phyloP scores from a whole-genome alignment of 2,888 invertebrate species.

The Acanthosepion pharaonis region DNA sequence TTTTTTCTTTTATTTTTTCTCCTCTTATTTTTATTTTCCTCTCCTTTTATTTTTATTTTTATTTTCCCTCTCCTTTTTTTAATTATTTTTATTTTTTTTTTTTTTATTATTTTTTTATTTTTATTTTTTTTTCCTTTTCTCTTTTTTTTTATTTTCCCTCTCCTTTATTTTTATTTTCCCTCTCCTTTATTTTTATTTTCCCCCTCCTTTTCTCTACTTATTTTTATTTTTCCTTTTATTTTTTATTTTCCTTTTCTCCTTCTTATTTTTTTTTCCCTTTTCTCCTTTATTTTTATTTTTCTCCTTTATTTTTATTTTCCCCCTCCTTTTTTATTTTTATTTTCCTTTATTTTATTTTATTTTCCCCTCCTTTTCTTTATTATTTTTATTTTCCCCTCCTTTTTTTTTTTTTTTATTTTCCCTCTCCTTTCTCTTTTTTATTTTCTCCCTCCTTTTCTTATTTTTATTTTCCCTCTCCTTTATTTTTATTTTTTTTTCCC shows the following conservation, averaged over 20 bases:
- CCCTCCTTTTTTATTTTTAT: not conserved
- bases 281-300: not conserved
- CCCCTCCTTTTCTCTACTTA: too few relatives aligned
- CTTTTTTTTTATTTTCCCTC: not conserved
- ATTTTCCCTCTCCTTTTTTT: too few relatives aligned
- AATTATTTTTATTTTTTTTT: not conserved
- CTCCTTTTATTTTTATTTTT: not conserved
- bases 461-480: not conserved
- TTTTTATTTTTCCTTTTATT: too few relatives aligned
- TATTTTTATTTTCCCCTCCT: not conserved
- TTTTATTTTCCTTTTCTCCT: too few relatives aligned
- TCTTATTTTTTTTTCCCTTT: not conserved
- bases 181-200: not conserved
- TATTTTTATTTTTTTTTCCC: accelerated
- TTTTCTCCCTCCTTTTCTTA: too few relatives aligned
- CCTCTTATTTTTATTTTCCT: not conserved
- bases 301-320: too few relatives aligned
- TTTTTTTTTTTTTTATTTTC: not conserved
- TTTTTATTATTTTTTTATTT: accelerated
- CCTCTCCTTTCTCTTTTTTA: not conserved
- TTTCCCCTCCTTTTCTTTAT: accelerated
- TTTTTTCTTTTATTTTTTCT: too few relatives aligned
- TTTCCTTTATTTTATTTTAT: not conserved
- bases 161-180: not conserved
- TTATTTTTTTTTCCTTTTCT: too few relatives aligned